Evolutionary conservation across 1,140 invertebrate genomes (phyloP).

Genomic region (Cydia fagiglandana): DNA sequence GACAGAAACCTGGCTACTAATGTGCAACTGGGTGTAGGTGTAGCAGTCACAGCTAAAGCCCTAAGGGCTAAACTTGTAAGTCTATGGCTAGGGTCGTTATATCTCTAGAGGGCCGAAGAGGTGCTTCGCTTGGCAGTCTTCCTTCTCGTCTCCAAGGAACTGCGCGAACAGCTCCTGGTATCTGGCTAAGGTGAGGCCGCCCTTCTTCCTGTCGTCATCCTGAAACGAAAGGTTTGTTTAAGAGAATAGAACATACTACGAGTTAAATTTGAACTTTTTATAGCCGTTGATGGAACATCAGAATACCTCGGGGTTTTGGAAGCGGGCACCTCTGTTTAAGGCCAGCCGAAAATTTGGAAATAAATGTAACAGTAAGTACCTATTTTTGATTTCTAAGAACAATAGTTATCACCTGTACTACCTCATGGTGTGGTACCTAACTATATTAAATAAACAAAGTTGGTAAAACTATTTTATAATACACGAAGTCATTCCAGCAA

Average conservation of each 20-base stretch:
- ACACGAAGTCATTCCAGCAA: too few relatives aligned
- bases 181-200: conserved; percentile 86
- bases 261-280: too few relatives aligned
- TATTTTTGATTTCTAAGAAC: too few relatives aligned
- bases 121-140: conserved; percentile 86
- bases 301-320: too few relatives aligned
- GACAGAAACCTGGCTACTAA: background rate
- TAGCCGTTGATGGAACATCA: too few relatives aligned
- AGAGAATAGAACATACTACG: background rate
- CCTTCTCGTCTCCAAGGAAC: conserved; percentile 86
- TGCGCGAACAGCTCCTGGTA: conserved; percentile 91
- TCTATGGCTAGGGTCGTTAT: conserved; percentile 44
- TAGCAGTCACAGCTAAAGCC: conserved; percentile 43
- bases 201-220: conserved; percentile 89
- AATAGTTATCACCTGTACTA: too few relatives aligned
- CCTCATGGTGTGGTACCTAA: too few relatives aligned
- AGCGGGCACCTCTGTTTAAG: too few relatives aligned
- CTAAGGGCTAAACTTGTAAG: conserved; percentile 18
- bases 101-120: conserved; percentile 87
- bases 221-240: conserved; percentile 62
- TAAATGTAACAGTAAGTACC: too few relatives aligned
- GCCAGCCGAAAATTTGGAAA: too few relatives aligned
- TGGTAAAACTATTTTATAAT: too few relatives aligned
- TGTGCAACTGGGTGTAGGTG: conserved; percentile 38
- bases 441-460: too few relatives aligned